A percentile compares a stretch with the other conserved stretches of the same genome.
These are phyloP conservation scores for Monodelphis domestica DNA, from an alignment of 2,797 vertebrate species.

Conservation along the genomic window DNA sequence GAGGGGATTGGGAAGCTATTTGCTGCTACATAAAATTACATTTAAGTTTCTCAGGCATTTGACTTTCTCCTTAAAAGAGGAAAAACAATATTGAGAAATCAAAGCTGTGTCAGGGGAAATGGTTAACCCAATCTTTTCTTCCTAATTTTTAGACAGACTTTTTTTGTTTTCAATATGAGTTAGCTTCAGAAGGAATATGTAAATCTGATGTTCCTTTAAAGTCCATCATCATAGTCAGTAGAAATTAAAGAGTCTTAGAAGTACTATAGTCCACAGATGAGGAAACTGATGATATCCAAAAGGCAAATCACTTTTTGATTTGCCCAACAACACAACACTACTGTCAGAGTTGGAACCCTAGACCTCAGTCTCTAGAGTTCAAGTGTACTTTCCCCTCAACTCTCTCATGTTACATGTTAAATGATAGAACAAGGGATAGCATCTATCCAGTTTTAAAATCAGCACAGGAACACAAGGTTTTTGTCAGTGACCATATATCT, in stretches of 20 bases:
- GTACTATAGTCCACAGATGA: background rate
- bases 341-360: background rate
- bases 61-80: conserved; percentile 42
- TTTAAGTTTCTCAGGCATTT: conserved; percentile 31
- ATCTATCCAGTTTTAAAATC: conserved; percentile 7
- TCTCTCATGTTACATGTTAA: background rate
- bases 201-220: conserved; percentile 39
- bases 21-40: background rate
- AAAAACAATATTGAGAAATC: conserved; percentile 24
- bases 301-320: background rate
- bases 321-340: background rate
- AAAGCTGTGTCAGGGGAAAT: conserved; percentile 43
- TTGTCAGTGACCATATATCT: conserved; percentile 42
- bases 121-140: conserved; percentile 46
- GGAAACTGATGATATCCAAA: background rate
- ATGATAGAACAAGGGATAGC: background rate
- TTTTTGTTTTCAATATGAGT: conserved; percentile 18
- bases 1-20: background rate
- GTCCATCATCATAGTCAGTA: conserved; percentile 2
- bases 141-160: background rate
- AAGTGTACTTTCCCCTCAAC: background rate
- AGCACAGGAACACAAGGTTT: conserved; percentile 31
- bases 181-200: conserved; percentile 42
- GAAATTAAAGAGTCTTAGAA: conserved; percentile 15
- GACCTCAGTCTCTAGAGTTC: background rate